These are phyloP conservation scores for Acanthacorydalis orientalis DNA, from an alignment of 2,888 invertebrate species.

Conservation along the genomic window DNA sequence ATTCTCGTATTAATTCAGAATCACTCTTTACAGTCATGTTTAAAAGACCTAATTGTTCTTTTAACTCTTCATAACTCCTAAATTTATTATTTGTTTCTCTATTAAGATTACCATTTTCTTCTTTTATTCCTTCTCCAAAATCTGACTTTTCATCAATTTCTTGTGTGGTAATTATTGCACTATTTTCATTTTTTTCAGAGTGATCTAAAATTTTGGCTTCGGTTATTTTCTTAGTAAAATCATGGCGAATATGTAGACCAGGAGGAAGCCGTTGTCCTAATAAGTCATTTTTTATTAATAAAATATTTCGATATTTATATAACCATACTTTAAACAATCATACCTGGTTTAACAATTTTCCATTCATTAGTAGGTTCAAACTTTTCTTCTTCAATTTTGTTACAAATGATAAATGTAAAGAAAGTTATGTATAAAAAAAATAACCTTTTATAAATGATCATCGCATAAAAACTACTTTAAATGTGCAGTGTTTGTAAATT, in stretches of 20 bases:
- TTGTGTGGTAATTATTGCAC: slow-evolving; percentile 9
- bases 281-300: slow-evolving; percentile 10
- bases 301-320: slow-evolving; percentile 5
- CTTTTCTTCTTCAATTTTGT: slow-evolving; percentile 15
- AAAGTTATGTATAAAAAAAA: background rate
- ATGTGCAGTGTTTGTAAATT: too few species aligned
- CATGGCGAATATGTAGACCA: slow-evolving; percentile 58
- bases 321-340: slow-evolving; percentile 8
- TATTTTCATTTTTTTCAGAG: slow-evolving; percentile 13
- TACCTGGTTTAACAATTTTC: slow-evolving; percentile 45
- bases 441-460: background rate
- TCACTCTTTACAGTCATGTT: slow-evolving; percentile 50
- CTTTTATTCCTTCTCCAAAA: too few species aligned
- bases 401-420: background rate
- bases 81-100: slow-evolving; percentile 25
- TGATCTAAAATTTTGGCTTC: slow-evolving; percentile 56
- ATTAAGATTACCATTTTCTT: slow-evolving; percentile 12
- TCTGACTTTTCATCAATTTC: slow-evolving; percentile 1
- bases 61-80: slow-evolving; percentile 43
- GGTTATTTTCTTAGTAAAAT: slow-evolving; percentile 54
- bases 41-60: slow-evolving; percentile 41
- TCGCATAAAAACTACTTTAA: too few species aligned
- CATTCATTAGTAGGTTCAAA: slow-evolving; percentile 45
- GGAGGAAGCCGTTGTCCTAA: slow-evolving; percentile 52
- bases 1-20: slow-evolving; percentile 39